Conservation (phyloP, 2,113 vertebrate genomes). For the Microtus ochrogaster region DNA sequence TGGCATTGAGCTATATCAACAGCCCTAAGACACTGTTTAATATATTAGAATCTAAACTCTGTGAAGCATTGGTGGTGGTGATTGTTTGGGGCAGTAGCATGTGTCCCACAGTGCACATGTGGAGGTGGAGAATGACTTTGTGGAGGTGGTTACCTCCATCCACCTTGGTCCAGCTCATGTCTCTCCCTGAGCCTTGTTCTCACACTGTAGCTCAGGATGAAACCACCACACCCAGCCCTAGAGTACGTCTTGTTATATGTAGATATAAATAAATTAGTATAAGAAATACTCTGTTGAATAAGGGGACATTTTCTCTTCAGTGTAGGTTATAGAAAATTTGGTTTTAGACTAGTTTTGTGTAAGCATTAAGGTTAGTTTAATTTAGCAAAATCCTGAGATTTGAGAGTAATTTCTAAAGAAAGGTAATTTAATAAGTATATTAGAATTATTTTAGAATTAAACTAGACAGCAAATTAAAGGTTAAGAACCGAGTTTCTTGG, state of each 20-base stretch:
- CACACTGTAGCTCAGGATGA: background rate
- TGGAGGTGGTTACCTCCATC: background rate
- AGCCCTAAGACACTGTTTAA: background rate
- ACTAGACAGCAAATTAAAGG: background rate
- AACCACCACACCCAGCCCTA: background rate
- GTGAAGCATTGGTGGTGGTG: background rate
- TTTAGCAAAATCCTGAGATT: slow-evolving; percentile 52
- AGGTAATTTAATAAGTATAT: background rate
- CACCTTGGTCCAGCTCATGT: background rate
- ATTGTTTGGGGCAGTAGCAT: background rate
- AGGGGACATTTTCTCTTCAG: background rate
- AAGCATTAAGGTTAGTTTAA: slow-evolving; percentile 7
- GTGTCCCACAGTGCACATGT: too few species aligned
- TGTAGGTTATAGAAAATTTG: background rate
- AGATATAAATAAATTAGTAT: background rate
- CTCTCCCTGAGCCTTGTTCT: background rate
- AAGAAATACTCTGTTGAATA: slow-evolving; percentile 2
- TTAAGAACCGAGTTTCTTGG: slow-evolving; percentile 30
- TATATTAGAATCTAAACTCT: background rate
- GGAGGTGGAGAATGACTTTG: background rate
- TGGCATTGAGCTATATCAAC: background rate
- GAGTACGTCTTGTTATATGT: background rate
- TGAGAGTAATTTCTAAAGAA: slow-evolving; percentile 26
- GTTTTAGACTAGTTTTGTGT: background rate
- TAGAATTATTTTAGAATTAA: slow-evolving; percentile 39